These are phyloP conservation scores for Phallusia fumigata DNA, from an alignment of 23 tunicate species.

Conservation along the genomic window DNA sequence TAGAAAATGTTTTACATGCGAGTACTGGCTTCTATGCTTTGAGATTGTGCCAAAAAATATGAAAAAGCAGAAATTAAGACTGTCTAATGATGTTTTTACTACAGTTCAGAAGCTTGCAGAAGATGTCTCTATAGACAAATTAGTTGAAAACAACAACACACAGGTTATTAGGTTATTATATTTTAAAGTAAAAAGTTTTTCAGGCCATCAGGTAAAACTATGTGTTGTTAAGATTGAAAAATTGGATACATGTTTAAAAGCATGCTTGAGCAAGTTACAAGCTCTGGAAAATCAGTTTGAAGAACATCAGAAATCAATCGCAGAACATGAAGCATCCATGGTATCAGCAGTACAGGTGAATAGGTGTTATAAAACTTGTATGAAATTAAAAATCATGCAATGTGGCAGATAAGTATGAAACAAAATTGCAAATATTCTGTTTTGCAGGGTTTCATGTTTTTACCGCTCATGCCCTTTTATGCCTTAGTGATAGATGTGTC, in stretches of 20 bases:
- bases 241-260: neutral
- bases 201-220: neutral
- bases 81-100: neutral
- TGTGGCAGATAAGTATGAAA: too few relatives aligned
- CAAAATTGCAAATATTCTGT: too few relatives aligned
- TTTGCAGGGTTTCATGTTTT: too few relatives aligned
- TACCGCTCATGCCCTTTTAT: too few relatives aligned
- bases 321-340: neutral
- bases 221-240: neutral
- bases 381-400: too few relatives aligned
- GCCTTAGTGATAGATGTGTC: too few relatives aligned
- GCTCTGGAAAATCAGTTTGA: neutral
- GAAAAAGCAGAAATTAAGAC: too few relatives aligned
- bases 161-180: neutral
- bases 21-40: too few relatives aligned
- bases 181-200: neutral
- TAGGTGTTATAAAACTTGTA: too few relatives aligned
- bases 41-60: too few relatives aligned
- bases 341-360: neutral
- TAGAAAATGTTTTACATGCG: too few relatives aligned
- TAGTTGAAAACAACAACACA: neutral
- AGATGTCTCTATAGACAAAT: neutral
- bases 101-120: neutral
- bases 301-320: neutral
- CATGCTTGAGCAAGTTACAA: neutral